Base-by-base conservation (phyloP, 2,113 vertebrate genomes). In the Eretmochelys imbricata region DNA sequence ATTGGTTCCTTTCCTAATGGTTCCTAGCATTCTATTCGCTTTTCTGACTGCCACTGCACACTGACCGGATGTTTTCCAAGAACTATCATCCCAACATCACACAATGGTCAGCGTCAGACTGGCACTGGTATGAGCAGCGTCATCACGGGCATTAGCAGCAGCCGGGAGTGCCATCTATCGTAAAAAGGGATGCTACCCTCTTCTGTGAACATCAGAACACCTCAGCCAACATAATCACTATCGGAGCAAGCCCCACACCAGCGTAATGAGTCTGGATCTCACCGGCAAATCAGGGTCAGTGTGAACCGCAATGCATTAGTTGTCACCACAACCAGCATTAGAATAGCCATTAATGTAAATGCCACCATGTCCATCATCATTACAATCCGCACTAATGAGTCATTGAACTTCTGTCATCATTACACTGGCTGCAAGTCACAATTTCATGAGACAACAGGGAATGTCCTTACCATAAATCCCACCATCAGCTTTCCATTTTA, bases 71-170 rank as follows among this genome's bases (percentile, higher is more conserved):
- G 57, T 59, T 59, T 59, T 13, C 57, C 29, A 11, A 59, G 57
- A 57, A 59, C 57, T 13, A 11, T 31, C 27, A 29, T 29, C 57
- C 57, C 57, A 59, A 59, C 57, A 59, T 59, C 57, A 59, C 49
- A 1, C 0, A 27, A 80, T 20, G 50, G 2, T 54, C 24, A 72
- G 80, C 93, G 81, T 59, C 51, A 46, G 0, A 0, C 54, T 69
- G 72, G 53, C 81, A 62, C 80, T 4, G 57, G n/a, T 13, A 46
- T 86, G 75, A 3, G 8, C 82, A 65, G 0, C 0, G 1, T n/a
- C 42, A 12, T 46, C 10, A 17, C 14, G 20, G 59, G 31, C 42
- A 88, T 38, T 54, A 72, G 81, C 25, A 54, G 69, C 69, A 42
- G 69, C 69, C 42, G 38, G n/a, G 20, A 42, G 69, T 42, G 20